Conservation (phyloP, 1,140 invertebrate species). For the Holcopasites calliopsidis region DNA sequence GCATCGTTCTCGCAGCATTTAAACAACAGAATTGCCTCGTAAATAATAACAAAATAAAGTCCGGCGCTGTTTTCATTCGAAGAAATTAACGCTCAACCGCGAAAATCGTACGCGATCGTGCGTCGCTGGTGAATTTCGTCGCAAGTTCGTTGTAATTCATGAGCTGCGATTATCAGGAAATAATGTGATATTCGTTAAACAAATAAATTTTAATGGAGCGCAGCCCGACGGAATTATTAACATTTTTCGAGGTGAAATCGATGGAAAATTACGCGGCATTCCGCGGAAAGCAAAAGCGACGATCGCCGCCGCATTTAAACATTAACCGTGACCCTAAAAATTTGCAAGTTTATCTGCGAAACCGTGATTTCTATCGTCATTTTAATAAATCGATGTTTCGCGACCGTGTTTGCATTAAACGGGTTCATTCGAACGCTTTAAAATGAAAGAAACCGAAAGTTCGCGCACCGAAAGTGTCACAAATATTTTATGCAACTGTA, state of each 20-base stretch:
- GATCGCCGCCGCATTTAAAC: background rate
- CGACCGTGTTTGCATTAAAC: background rate
- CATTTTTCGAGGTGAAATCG: conserved; percentile 34
- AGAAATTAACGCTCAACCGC: background rate
- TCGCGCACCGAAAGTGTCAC: no score
- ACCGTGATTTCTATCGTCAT: conserved; percentile 2
- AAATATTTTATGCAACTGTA: no score
- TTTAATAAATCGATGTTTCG: background rate
- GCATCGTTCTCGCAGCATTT: background rate
- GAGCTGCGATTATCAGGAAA: conserved; percentile 9
- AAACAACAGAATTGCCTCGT: background rate
- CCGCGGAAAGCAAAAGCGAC: conserved; percentile 27
- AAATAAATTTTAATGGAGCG: conserved; percentile 16
- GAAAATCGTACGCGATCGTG: background rate
- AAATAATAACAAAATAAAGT: background rate
- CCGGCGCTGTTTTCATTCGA: background rate
- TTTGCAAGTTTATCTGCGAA: conserved; percentile 13
- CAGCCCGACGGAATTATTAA: conserved; percentile 19
- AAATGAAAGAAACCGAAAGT: no score
- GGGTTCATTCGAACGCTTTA: no score
- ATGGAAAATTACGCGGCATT: conserved; percentile 22
- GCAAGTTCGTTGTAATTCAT: conserved; percentile 16
- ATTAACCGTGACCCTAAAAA: conserved; percentile 39
- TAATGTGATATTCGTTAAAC: conserved; percentile 32
- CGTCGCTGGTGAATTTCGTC: background rate